A percentile compares a stretch with the other conserved stretches of the same genome.
Evolutionary conservation across 1,140 invertebrate species (phyloP).

Genomic region (Sitophilus oryzae): DNA sequence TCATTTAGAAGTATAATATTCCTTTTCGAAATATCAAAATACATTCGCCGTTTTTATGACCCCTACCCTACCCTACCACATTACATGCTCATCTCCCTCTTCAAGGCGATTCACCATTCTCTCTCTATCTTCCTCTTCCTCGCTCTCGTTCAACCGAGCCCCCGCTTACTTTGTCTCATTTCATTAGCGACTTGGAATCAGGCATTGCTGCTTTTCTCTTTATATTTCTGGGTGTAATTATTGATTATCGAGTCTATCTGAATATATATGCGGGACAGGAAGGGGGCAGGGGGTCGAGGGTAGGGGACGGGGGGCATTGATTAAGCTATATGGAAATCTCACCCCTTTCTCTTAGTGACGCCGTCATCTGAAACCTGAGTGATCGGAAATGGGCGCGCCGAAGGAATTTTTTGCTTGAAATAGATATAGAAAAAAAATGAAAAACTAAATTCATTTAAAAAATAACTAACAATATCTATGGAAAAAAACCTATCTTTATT

Average conservation of each 20-base stretch:
- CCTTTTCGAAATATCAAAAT: too few relatives aligned
- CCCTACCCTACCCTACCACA: too few relatives aligned
- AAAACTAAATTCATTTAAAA: too few relatives aligned
- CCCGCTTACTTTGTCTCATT: conserved; percentile 25
- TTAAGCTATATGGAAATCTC: conserved; percentile 35
- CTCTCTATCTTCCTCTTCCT: conserved; percentile 1
- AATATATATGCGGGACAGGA: conserved; percentile 21
- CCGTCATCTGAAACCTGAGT: conserved; percentile 27
- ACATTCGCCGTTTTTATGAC: too few relatives aligned
- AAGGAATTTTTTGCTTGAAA: conserved; percentile 16
- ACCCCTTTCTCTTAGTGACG: conserved; percentile 23
- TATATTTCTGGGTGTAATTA: conserved; percentile 35
- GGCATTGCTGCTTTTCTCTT: conserved; percentile 29
- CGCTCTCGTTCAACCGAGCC: neutral
- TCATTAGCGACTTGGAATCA: conserved; percentile 23
- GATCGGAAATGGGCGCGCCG: conserved; percentile 27
- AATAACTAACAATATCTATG: too few relatives aligned
- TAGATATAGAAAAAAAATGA: conserved; percentile 3
- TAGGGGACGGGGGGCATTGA: conserved; percentile 21
- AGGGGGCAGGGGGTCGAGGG: conserved; percentile 10
- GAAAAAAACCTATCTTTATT: too few relatives aligned
- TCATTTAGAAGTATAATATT: too few relatives aligned
- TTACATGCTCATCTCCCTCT: too few relatives aligned
- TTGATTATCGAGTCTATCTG: conserved; percentile 33
- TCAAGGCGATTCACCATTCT: neutral